These are phyloP conservation scores for Gallinago jamesoni DNA, from an alignment of 2,113 vertebrate genomes.

Conservation along the genomic window DNA sequence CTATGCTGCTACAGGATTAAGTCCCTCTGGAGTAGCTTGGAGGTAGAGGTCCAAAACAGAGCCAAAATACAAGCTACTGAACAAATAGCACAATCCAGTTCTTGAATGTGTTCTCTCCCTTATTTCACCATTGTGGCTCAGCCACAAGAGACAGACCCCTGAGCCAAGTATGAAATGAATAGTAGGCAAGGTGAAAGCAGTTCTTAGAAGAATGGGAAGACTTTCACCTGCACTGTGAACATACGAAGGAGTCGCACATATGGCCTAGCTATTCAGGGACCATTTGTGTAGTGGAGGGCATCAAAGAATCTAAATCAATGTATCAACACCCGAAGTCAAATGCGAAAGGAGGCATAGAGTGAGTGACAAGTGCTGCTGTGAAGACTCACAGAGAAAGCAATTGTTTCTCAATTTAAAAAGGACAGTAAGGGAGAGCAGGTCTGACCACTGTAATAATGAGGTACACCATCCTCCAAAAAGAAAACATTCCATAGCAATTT, in stretches of 20 bases:
- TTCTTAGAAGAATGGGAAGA: not conserved
- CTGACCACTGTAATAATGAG: not conserved
- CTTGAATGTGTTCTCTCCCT: not conserved
- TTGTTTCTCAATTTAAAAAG: not conserved
- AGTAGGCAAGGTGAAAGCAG: not conserved
- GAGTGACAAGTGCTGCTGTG: not conserved
- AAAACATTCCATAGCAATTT: not conserved
- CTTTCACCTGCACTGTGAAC: not conserved
- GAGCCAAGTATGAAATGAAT: not conserved
- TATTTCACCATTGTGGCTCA: not conserved
- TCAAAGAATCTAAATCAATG: not conserved
- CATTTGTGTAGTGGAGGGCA: not conserved
- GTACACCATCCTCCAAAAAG: not conserved
- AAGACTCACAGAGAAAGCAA: not conserved
- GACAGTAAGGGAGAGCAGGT: not conserved
- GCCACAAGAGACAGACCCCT: not conserved
- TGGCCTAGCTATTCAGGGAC: not conserved
- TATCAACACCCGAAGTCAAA: not conserved
- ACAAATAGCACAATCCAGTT: not conserved
- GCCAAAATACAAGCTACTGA: not conserved
- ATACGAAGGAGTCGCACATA: not conserved
- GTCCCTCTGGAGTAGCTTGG: not conserved
- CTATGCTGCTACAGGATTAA: rapidly evolving
- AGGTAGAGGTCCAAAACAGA: not conserved
- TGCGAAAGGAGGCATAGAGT: not conserved